These are phyloP conservation scores for Centropus unirufus DNA, from an alignment of 2,113 vertebrate genomes.

Conservation along the genomic window DNA sequence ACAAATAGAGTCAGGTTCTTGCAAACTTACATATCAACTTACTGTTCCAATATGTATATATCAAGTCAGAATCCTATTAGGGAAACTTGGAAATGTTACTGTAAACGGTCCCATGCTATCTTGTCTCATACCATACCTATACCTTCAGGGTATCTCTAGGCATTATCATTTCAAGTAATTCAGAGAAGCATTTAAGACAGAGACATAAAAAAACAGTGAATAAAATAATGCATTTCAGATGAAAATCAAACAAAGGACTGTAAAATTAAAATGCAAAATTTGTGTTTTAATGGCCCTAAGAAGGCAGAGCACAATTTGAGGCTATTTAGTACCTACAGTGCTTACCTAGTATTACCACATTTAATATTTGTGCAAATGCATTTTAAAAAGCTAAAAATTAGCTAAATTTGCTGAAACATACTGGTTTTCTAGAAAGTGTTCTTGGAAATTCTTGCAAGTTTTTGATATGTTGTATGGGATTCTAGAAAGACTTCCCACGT, in stretches of 20 bases:
- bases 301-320: neutral
- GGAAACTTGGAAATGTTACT: neutral
- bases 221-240: neutral
- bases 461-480: neutral
- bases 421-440: neutral
- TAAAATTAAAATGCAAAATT: neutral
- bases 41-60: neutral
- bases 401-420: neutral
- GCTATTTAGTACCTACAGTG: neutral
- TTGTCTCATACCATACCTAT: neutral
- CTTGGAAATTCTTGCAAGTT: neutral
- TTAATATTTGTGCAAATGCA: neutral
- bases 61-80: neutral
- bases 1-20: slow-evolving; percentile 29
- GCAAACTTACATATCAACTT: neutral
- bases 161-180: neutral
- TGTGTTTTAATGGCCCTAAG: neutral
- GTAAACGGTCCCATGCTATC: neutral
- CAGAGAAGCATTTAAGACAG: neutral
- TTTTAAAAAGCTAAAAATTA: neutral
- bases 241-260: neutral
- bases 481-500: neutral
- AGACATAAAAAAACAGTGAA: neutral
- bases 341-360: neutral
- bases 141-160: neutral